Base-by-base conservation (phyloP, 2,113 vertebrate genomes). In the Catharus minimus region DNA sequence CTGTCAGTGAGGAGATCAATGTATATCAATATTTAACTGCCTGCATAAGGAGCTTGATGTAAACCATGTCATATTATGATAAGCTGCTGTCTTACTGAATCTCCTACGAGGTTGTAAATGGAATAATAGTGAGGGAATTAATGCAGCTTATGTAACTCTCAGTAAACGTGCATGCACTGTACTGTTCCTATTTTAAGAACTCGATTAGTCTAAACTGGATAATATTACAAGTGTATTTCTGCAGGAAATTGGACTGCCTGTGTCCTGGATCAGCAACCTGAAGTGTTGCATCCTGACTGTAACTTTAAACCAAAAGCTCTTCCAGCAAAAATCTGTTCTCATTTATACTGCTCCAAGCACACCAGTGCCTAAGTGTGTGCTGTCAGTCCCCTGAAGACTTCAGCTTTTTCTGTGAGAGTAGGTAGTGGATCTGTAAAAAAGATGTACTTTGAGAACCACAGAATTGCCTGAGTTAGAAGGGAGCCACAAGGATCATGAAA, bases 101-200 rank as follows among this genome's bases (percentile, higher is more conserved):
- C 61, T 66, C 39, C 39, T 74, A 53, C 0, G 21, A 67, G 78
- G 28, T 61, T 33, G 7, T 67, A 71, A 88, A 46, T 58, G 55
- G 62, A 89, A 61, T 47, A 86, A 65, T 47, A 75, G 68, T 20
- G 56, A 88, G 55, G 47, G 82, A 91, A 53, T 73, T 58, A 81
- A 79, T 56, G 46, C n/a, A 36, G 80, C 33, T 95, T 94, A 86
- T 46, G 38, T 93, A 94, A 94, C 17, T 30, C 33, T 69, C 21
- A 13, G 61, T 76, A 83, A 92, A 86, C 13, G 41, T 83, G 33
- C 10, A 21, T 36, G 33, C 56, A 69, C 46, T 46, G 18, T 61
- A 76, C 69, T 20, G 1, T 47, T 89, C 69, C 83, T 94, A 49
- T 94, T 92, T 92, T 93, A 79, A 89, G 88, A 82, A 30, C 17